Conservation (phyloP, 2,888 invertebrate genomes). For the Dryococelus australis region DNA sequence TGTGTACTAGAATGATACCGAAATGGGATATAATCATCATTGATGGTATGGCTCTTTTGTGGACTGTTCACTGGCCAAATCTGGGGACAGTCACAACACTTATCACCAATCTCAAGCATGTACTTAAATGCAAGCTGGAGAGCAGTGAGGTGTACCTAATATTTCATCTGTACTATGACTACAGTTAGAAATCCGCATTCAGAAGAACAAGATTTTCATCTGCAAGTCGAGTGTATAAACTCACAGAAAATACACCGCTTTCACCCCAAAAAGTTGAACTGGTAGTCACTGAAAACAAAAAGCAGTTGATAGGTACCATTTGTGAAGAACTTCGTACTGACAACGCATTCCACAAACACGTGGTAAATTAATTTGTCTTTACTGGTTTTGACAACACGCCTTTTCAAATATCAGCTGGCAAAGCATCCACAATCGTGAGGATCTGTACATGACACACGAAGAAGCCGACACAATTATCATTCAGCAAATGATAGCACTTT, state of each 20-base stretch:
- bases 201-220: conserved; percentile 4
- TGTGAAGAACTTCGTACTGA: background rate
- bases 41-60: background rate
- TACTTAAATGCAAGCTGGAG: background rate
- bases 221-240: conserved; percentile 9
- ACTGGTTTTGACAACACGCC: background rate
- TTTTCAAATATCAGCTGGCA: conserved; percentile 16
- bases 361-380: background rate
- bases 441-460: background rate
- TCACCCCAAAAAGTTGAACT: background rate
- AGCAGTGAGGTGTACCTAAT: conserved; percentile 6
- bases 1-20: background rate
- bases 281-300: background rate
- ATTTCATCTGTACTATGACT: background rate
- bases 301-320: background rate
- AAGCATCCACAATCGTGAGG: background rate
- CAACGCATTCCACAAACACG: background rate
- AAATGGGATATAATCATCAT: background rate
- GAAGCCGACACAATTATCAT: background rate
- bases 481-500: background rate
- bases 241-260: background rate
- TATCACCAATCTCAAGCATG: background rate
- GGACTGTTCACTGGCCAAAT: background rate
- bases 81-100: too few relatives aligned
- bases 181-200: background rate